These are phyloP conservation scores for Campaea margaritaria DNA, from an alignment of 2,888 invertebrate species.

Conservation along the genomic window DNA sequence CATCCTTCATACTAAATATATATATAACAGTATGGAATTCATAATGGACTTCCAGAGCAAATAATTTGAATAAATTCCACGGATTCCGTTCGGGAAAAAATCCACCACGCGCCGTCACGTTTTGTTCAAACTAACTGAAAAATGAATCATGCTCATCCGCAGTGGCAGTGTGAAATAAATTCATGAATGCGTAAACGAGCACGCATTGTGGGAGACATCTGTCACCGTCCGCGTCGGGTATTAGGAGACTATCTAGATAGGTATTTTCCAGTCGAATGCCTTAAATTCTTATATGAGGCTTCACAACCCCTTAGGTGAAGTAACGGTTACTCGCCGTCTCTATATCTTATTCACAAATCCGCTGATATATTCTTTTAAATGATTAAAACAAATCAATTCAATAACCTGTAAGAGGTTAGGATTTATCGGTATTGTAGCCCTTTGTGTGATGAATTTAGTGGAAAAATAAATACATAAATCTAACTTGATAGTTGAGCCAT, in stretches of 20 bases:
- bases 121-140: conserved; percentile 46
- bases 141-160: conserved; percentile 45
- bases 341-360: background rate
- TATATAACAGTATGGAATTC: conserved; percentile 2
- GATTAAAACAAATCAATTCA: too few relatives aligned
- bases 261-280: conserved; percentile 29
- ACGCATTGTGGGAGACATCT: conserved; percentile 38
- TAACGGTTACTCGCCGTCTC: background rate
- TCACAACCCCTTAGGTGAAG: conserved; percentile 13
- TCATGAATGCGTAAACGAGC: conserved; percentile 46
- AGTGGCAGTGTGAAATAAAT: conserved; percentile 44
- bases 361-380: too few relatives aligned
- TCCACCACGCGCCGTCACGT: conserved; percentile 30
- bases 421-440: too few relatives aligned
- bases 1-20: too few relatives aligned
- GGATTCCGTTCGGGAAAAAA: conserved; percentile 14
- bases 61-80: conserved; percentile 2
- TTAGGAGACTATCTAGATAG: conserved; percentile 18
- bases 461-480: background rate
- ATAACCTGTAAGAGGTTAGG: too few relatives aligned
- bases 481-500: background rate
- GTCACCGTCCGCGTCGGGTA: conserved; percentile 23
- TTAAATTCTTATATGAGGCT: conserved; percentile 12
- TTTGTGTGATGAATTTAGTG: too few relatives aligned
- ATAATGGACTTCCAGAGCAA: conserved; percentile 12